Evolutionary conservation across 2,888 invertebrate genomes (phyloP).

Genomic region (Hybos culiciformis): DNA sequence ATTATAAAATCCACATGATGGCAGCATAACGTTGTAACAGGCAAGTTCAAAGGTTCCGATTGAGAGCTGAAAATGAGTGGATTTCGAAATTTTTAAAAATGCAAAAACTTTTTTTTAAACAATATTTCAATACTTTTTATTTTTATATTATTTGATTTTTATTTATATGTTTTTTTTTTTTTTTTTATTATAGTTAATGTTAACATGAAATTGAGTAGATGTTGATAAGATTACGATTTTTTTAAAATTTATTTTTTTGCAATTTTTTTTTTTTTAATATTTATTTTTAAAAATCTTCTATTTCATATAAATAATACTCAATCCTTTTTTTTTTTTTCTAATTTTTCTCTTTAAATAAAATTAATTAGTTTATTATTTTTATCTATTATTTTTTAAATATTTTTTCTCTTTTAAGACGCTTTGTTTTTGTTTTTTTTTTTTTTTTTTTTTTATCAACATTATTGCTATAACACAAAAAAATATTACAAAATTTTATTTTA

Average conservation of each 20-base stretch:
- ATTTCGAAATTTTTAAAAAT: too few relatives aligned
- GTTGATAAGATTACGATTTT: slow-evolving; percentile 12
- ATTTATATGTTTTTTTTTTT: slow-evolving; percentile 10
- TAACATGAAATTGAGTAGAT: slow-evolving; percentile 35
- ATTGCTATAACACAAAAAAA: slow-evolving; percentile 16
- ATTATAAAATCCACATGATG: too few relatives aligned
- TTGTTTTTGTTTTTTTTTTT: slow-evolving; percentile 17
- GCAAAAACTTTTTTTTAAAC: background rate
- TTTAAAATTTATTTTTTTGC: slow-evolving; percentile 1
- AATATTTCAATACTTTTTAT: slow-evolving; percentile 15
- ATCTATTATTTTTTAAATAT: slow-evolving; percentile 6
- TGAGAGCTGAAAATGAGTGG: too few relatives aligned
- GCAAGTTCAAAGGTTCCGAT: too few relatives aligned
- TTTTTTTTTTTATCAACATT: slow-evolving; percentile 11
- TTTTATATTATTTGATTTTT: slow-evolving; percentile 24
- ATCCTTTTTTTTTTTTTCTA: slow-evolving; percentile 18
- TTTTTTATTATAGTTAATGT: slow-evolving; percentile 33
- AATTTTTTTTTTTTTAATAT: slow-evolving; percentile 12
- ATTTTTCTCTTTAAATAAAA: slow-evolving; percentile 11
- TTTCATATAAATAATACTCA: too few relatives aligned
- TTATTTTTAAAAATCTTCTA: too few relatives aligned
- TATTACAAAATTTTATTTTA: slow-evolving; percentile 9
- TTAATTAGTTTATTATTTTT: slow-evolving; percentile 2
- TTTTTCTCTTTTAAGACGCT: slow-evolving; percentile 10
- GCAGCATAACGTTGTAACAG: too few relatives aligned